Percentiles rank a stretch among this genome's conserved stretches.
Conservation (phyloP, 1,140 invertebrate species). For the Steinernema feltiae region DNA sequence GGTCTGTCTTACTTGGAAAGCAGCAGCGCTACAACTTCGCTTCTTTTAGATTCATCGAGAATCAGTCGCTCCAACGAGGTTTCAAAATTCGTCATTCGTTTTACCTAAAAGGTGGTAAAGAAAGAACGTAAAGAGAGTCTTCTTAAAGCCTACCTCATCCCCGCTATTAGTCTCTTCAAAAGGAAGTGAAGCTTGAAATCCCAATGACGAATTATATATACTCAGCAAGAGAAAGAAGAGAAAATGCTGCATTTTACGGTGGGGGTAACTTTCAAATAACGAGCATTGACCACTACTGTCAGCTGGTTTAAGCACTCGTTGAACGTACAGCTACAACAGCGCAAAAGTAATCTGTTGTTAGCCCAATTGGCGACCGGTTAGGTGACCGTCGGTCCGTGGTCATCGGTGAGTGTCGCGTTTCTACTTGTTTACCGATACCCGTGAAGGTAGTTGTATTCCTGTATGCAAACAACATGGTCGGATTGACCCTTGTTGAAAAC, state of each 20-base stretch:
- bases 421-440: background rate
- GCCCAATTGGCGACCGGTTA: background rate
- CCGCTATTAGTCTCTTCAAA: no score
- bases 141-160: no score
- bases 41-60: no score
- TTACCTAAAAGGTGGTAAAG: no score
- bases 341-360: conserved; percentile 9
- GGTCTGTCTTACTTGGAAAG: no score
- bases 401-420: background rate
- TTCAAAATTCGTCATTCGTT: no score
- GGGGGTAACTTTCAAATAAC: background rate
- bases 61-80: no score
- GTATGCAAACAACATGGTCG: background rate
- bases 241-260: background rate
- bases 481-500: background rate
- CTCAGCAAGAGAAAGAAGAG: background rate
- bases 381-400: background rate
- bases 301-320: background rate
- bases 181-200: no score
- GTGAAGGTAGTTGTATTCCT: background rate
- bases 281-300: conserved; percentile 8
- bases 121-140: no score
- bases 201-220: no score
- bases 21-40: no score
- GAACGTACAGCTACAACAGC: background rate